Evolutionary conservation across 1,140 invertebrate species (phyloP).

Genomic region (Cotesia vestalis): DNA sequence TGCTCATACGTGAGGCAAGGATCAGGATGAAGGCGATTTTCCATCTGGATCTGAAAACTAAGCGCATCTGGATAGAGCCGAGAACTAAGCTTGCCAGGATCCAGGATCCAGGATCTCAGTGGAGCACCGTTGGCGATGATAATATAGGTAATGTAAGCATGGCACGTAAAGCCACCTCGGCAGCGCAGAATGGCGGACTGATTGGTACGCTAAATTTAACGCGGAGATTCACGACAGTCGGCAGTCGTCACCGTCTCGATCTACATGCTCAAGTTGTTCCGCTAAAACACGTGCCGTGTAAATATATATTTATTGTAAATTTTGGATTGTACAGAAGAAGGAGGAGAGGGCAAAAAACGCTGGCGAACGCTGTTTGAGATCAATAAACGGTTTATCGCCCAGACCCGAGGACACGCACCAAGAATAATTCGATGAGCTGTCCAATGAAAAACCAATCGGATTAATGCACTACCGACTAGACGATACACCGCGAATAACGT

Average conservation of each 20-base stretch:
- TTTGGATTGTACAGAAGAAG: neutral
- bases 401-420: neutral
- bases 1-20: constrained; percentile 5
- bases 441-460: constrained; percentile 12
- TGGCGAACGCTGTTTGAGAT: neutral
- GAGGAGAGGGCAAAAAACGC: too few species aligned
- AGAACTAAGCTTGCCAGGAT: too few species aligned
- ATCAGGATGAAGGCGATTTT: neutral
- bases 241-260: constrained; percentile 4
- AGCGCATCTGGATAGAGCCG: too few species aligned
- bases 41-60: too few species aligned
- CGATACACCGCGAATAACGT: constrained; percentile 17
- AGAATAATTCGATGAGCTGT: constrained; percentile 5
- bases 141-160: constrained; percentile 44
- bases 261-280: constrained; percentile 7
- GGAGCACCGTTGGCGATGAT: constrained; percentile 46
- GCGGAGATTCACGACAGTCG: constrained; percentile 40
- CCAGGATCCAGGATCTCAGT: neutral
- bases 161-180: constrained; percentile 50
- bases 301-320: neutral
- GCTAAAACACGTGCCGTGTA: constrained; percentile 15
- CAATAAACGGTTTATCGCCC: neutral
- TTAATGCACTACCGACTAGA: constrained; percentile 6
- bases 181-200: constrained; percentile 50
- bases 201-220: constrained; percentile 50